These are phyloP conservation scores for Zoanthus gigantus DNA, from an alignment of 92 coral and sea anemone genomes.

Conservation along the genomic window DNA sequence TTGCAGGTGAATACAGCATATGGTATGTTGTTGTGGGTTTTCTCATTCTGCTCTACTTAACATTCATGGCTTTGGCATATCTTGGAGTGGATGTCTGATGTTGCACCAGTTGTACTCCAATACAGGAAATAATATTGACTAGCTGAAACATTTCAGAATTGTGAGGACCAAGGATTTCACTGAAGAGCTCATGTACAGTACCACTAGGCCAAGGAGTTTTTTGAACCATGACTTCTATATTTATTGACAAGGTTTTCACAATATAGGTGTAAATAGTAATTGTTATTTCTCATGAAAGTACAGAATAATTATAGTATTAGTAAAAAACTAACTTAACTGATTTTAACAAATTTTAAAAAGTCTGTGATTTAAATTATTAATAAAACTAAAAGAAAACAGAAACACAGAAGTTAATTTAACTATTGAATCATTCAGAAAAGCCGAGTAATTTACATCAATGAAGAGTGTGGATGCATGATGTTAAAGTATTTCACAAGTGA, in stretches of 20 bases:
- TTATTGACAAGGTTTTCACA: constrained; percentile 5
- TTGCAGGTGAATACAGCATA: constrained; percentile 85
- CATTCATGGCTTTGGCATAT: constrained; percentile 77
- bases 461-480: too few relatives aligned
- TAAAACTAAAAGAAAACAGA: too few relatives aligned
- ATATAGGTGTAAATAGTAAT: background rate
- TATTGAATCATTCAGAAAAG: too few relatives aligned
- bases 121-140: background rate
- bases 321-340: too few relatives aligned
- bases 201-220: background rate
- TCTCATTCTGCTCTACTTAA: constrained; percentile 77
- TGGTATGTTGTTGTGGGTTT: constrained; percentile 97
- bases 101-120: background rate
- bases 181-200: background rate
- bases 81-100: constrained; percentile 83
- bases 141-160: background rate
- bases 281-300: background rate
- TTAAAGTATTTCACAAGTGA: too few relatives aligned
- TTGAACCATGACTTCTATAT: background rate
- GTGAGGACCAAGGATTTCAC: background rate
- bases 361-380: too few relatives aligned
- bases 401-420: too few relatives aligned
- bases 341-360: too few relatives aligned
- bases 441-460: too few relatives aligned
- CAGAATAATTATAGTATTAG: too few relatives aligned